Percentiles rank a stretch among this genome's conserved stretches.
phyloP scores from a whole-genome alignment of 2,113 vertebrate species.

The Willisornis vidua region DNA sequence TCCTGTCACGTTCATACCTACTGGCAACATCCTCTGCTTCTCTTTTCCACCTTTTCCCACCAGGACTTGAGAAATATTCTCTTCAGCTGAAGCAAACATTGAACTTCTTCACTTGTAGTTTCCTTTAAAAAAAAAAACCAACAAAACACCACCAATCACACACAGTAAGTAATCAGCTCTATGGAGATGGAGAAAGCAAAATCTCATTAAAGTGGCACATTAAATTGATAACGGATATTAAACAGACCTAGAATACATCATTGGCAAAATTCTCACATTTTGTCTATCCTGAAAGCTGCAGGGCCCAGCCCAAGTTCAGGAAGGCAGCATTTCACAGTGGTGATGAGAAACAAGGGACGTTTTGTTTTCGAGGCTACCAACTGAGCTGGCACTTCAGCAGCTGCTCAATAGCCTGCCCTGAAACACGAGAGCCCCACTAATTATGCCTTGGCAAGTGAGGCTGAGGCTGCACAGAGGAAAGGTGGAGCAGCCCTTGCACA shows the following conservation, averaged over 20 bases:
- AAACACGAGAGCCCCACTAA: slow-evolving; percentile 42
- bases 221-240: slow-evolving; percentile 47
- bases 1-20: slow-evolving; percentile 24
- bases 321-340: slow-evolving; percentile 2
- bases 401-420: slow-evolving; percentile 33
- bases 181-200: slow-evolving; percentile 30
- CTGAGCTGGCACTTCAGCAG: slow-evolving; percentile 53
- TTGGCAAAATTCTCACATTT: slow-evolving; percentile 49
- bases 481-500: slow-evolving; percentile 12
- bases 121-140: not conserved
- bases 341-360: slow-evolving; percentile 35
- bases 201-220: slow-evolving; percentile 42
- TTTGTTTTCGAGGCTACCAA: slow-evolving; percentile 34
- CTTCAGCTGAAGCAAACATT: slow-evolving; percentile 7
- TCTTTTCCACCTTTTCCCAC: not conserved
- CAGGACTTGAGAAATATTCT: not conserved
- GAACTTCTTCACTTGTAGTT: slow-evolving; percentile 21
- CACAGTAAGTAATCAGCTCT: slow-evolving; percentile 33
- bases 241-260: slow-evolving; percentile 37
- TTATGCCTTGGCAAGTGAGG: not conserved
- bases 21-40: not conserved
- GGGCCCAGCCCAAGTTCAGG: not conserved
- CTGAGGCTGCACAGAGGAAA: not conserved
- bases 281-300: slow-evolving; percentile 14
- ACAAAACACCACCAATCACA: not conserved